Percentiles rank a stretch among this genome's conserved stretches.
These are phyloP conservation scores for Zoanthus sansibaricus DNA, from an alignment of 92 coral and sea anemone genomes.

Conservation along the genomic window DNA sequence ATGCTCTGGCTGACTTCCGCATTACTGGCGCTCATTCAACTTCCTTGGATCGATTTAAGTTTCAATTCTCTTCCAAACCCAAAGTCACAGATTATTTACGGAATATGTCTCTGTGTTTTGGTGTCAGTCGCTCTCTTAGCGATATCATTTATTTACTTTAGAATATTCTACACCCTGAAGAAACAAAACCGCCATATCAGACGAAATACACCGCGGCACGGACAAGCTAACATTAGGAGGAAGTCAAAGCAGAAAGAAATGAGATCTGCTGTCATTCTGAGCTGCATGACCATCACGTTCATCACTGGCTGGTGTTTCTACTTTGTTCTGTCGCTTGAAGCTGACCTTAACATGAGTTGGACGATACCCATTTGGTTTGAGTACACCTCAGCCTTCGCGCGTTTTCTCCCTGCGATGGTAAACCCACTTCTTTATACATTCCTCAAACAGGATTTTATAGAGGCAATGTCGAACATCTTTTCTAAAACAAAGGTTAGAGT, in stretches of 20 bases:
- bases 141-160: conserved; percentile 54
- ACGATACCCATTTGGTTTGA: conserved; percentile 42
- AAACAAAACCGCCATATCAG: conserved; percentile 49
- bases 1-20: conserved; percentile 58
- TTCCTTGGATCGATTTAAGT: conserved; percentile 52
- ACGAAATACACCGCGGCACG: conserved; percentile 29
- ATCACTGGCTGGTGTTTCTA: conserved; percentile 53
- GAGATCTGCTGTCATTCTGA: conserved; percentile 47
- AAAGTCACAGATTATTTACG: conserved; percentile 52
- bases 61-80: neutral
- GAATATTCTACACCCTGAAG: conserved; percentile 62
- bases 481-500: neutral
- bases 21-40: conserved; percentile 51
- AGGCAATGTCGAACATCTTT: neutral
- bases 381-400: conserved; percentile 4
- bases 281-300: conserved; percentile 43
- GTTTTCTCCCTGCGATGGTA: conserved; percentile 40
- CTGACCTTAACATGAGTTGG: conserved; percentile 13
- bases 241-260: conserved; percentile 34
- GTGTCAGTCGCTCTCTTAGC: conserved; percentile 54
- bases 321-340: conserved; percentile 30
- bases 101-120: conserved; percentile 55
- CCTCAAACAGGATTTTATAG: conserved; percentile 56
- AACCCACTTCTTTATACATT: conserved; percentile 64
- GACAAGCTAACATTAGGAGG: neutral